Evolutionary conservation across 53 echinoderm and acorn worm genomes (phyloP).

Genomic region (Astropecten irregularis): DNA sequence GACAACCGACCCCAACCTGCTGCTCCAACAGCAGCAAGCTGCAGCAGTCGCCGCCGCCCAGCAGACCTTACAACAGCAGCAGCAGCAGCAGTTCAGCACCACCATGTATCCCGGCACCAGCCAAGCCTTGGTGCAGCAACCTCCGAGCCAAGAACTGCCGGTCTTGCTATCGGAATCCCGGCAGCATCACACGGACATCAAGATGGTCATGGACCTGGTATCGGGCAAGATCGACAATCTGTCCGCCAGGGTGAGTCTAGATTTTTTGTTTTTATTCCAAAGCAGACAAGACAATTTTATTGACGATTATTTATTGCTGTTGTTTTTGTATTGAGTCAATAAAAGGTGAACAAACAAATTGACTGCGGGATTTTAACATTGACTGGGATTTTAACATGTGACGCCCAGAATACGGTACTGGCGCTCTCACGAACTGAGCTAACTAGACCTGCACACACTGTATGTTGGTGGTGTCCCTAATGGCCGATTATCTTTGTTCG

Average conservation of each 20-base stretch:
- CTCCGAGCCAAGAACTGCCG: slow-evolving; percentile 60
- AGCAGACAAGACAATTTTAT: too few species aligned
- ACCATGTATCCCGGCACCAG: slow-evolving; percentile 6
- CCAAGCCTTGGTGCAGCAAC: slow-evolving; percentile 44
- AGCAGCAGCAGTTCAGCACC: slow-evolving; percentile 25
- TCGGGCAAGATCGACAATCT: slow-evolving; percentile 81
- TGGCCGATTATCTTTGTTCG: too few species aligned
- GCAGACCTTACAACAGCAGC: slow-evolving; percentile 45
- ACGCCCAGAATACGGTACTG: too few species aligned
- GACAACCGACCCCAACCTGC: slow-evolving; percentile 64
- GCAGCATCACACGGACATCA: slow-evolving; percentile 87
- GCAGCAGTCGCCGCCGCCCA: slow-evolving; percentile 43
- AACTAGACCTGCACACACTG: too few species aligned
- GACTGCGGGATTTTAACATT: too few species aligned
- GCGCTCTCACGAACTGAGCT: too few species aligned
- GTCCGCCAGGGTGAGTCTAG: slow-evolving; percentile 76
- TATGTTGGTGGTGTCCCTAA: too few species aligned
- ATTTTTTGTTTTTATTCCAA: background rate
- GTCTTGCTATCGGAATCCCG: slow-evolving; percentile 82
- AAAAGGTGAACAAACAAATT: too few species aligned
- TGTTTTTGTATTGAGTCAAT: too few species aligned
- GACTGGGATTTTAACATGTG: too few species aligned
- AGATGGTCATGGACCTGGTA: slow-evolving; percentile 79
- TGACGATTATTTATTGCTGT: too few species aligned
- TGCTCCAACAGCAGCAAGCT: slow-evolving; percentile 35